phyloP scores from a whole-genome alignment of 2,113 vertebrate species.

The cattle (Bos taurus) region DNA sequence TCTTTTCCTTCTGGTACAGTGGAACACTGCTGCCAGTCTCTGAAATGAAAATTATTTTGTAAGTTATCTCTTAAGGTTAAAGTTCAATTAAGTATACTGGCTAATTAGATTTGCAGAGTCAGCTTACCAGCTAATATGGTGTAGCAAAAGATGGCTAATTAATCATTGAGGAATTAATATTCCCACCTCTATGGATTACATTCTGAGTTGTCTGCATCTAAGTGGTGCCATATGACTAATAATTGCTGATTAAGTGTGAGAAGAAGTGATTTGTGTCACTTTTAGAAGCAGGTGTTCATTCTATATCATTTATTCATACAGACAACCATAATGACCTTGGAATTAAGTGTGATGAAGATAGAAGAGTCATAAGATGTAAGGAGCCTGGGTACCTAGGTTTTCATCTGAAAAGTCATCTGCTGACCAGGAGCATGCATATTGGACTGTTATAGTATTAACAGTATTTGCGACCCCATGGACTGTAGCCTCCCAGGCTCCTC shows the following conservation, averaged over 20 bases:
- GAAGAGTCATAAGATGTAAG: background rate
- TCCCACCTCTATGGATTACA: background rate
- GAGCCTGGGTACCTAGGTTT: background rate
- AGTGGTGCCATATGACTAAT: background rate
- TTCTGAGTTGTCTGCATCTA: background rate
- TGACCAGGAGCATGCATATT: background rate
- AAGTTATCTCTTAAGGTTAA: constrained; percentile 31
- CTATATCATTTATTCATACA: background rate
- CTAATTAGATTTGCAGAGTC: constrained; percentile 15
- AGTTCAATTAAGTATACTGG: constrained; percentile 37
- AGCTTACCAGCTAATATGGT: background rate
- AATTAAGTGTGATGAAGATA: background rate
- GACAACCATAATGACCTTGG: background rate
- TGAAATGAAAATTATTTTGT: constrained; percentile 45
- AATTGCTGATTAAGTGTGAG: background rate
- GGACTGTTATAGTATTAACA: background rate
- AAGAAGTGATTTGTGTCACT: background rate
- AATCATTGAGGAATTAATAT: constrained; percentile 28
- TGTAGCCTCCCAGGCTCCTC: no score
- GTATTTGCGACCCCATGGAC: no score
- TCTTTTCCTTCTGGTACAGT: background rate
- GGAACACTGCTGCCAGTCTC: background rate
- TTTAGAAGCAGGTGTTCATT: constrained; percentile 1
- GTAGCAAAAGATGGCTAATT: background rate
- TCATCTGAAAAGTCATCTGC: constrained; percentile 22